Evolutionary conservation across 2,888 invertebrate species (phyloP), one percentile per base, ranked within the genome.

Genomic region (Catocala nupta): DNA sequence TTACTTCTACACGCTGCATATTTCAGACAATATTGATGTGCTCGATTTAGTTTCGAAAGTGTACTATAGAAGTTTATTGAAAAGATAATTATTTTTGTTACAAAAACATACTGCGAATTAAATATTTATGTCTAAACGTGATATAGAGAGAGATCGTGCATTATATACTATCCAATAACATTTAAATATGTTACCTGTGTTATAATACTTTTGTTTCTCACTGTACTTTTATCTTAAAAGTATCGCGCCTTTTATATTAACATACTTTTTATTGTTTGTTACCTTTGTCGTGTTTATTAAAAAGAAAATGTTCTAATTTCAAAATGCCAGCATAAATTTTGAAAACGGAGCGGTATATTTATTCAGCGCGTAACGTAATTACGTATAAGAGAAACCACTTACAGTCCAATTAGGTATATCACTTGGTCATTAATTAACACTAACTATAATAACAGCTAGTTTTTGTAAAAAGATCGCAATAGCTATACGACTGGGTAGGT

Each of bases 401-500:
- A 73, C 51, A 64, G 43, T 64, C 55, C 66, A 65, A 67, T 64
- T 69, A 62, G 45, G 42, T 65, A 55, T 71, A 77, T 74, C 74
- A 64, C 73, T 77, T 75, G 77, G 75, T 75, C 71, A 64, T 67
- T 52, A 63, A 53, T 61, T 74, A 71, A 67, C 52, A 43, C 62
- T 74, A 73, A 53, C n/a, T 63, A 63, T 25, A 7, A 44, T 64
- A 68, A 58, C 62, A 65, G 59, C 9, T 58, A 55, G n/a, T 63
- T 65, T 52, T 68, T 63, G 57, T 55, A 61, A 58, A 39, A 75
- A 63, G 34, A 63, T 65, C 53, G 63, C 68, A 71, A 59, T 61
- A 57, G 53, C 52, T 69, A 52, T 51, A 53, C 51, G 53, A 51
- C 45, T 61, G 34, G 42, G 36, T 50, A 45, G 7, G 12, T 63